These are phyloP conservation scores for Chrysina gloriosa DNA, from an alignment of 2,888 invertebrate genomes.

Conservation along the genomic window DNA sequence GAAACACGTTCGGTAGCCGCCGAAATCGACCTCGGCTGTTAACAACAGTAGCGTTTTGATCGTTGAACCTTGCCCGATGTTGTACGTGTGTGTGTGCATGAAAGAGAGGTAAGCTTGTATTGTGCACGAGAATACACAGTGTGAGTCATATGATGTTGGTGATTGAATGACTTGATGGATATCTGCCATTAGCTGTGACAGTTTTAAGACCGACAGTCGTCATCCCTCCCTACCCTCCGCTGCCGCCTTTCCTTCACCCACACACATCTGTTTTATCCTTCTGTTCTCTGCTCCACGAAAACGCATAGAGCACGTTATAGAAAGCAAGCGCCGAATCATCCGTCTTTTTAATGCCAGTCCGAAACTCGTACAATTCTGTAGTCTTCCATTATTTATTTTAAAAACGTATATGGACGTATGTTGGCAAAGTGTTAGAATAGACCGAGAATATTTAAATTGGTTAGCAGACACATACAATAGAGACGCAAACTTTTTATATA, in stretches of 20 bases:
- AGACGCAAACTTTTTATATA: background rate
- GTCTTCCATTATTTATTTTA: slow-evolving; percentile 15
- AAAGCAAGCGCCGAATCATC: slow-evolving; percentile 60
- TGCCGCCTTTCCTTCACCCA: slow-evolving; percentile 44
- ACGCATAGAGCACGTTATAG: slow-evolving; percentile 46
- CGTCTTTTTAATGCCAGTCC: slow-evolving; percentile 58
- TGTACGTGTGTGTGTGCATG: slow-evolving; percentile 5
- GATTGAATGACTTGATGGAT: slow-evolving; percentile 66
- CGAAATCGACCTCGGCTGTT: slow-evolving; percentile 46
- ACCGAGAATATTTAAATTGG: no score
- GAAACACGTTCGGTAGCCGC: slow-evolving; percentile 40
- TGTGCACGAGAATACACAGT: slow-evolving; percentile 15
- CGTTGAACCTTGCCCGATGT: slow-evolving; percentile 53
- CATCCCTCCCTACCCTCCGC: slow-evolving; percentile 42
- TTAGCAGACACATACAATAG: background rate
- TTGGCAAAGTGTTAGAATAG: background rate
- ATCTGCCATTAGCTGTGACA: slow-evolving; percentile 66
- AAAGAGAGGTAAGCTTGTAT: background rate
- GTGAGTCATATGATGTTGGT: slow-evolving; percentile 62
- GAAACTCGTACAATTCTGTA: slow-evolving; percentile 7
- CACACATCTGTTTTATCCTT: slow-evolving; percentile 54
- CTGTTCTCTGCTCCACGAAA: slow-evolving; percentile 47
- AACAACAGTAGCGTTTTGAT: slow-evolving; percentile 52
- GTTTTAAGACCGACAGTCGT: slow-evolving; percentile 61
- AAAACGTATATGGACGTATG: background rate